Evolutionary conservation across 1,140 invertebrate genomes (phyloP), one percentile per base, ranked within the genome.

Genomic region (Drosophila burlai): DNA sequence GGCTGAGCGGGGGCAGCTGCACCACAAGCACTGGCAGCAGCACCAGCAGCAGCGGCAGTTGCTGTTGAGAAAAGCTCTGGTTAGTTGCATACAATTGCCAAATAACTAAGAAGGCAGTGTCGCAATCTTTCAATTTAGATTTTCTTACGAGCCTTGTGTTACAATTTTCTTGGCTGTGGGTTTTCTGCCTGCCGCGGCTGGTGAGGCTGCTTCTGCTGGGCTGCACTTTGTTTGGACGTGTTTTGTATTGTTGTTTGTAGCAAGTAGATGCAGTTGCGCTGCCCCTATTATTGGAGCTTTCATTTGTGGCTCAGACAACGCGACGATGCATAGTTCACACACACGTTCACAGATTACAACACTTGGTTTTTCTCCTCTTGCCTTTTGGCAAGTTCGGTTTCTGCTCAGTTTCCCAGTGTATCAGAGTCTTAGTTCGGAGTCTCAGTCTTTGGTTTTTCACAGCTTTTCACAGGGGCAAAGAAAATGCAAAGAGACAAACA

Each of bases 91-190:
- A 84, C 81, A 89, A 90, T 81, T 67, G 62, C 67, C 68, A 81
- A 55, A 59, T 76, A 63, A 79, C 63, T 68, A 83, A 74, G 63
- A 76, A 86, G 64, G 71, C 67, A 83, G 72, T 87, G 77, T 87
- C 55, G 84, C 78, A 87, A 87, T 87, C 38, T 84, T 90, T 76
- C 66, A 81, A 78, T 81, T 89, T 74, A 81, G 76, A 87, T 84
- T 81, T 87, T 82, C 69, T 38, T 40, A 40, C 49, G 31, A 50
- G 54, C 45, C 54, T 87, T 78, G 84, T 83, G 68, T 73, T 81
- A 89, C 73, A 69, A 61, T 89, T 87, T 74, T 73, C 52, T 77
- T 63, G 50, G 60, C 47, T 75, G 38, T 66, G 67, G 43, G 21
- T 52, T 67, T 75, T 71, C 59, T 61, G 43, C 49, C 21, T 29